Conservation (phyloP, 2,888 invertebrate genomes). For the Junonia oenone region DNA sequence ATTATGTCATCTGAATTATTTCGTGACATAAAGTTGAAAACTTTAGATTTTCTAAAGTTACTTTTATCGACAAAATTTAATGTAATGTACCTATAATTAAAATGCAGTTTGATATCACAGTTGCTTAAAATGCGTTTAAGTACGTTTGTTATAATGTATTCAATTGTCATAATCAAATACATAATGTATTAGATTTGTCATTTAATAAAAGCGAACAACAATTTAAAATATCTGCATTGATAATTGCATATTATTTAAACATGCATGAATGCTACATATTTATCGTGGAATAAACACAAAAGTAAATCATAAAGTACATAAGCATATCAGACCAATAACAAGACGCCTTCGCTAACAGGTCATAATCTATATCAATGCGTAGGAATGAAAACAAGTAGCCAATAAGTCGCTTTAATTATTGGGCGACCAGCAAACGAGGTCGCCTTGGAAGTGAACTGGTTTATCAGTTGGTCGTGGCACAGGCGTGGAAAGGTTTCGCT, state of each 20-base stretch:
- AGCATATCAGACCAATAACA: background rate
- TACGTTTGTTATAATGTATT: background rate
- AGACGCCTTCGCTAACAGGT: conserved; percentile 29
- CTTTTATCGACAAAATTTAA: too few species aligned
- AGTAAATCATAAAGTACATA: background rate
- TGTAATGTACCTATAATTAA: too few species aligned
- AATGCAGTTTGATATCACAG: too few species aligned
- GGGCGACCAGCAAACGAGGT: conserved; percentile 63
- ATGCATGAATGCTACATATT: background rate
- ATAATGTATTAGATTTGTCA: background rate
- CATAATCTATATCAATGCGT: conserved; percentile 48
- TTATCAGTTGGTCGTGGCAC: conserved; percentile 52
- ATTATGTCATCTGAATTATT: too few species aligned
- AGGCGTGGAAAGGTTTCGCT: conserved; percentile 44
- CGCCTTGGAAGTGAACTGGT: conserved; percentile 71
- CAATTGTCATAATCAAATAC: background rate
- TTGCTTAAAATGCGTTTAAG: background rate
- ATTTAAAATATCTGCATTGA: background rate
- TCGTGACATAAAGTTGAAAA: too few species aligned
- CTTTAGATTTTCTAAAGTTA: too few species aligned
- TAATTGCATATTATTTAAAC: background rate
- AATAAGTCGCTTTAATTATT: conserved; percentile 71
- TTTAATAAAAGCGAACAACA: background rate
- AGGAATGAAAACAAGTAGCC: conserved; percentile 67
- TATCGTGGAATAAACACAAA: background rate